Base-by-base conservation (phyloP, 2,797 vertebrate species). In the Myotis pilosus region DNA sequence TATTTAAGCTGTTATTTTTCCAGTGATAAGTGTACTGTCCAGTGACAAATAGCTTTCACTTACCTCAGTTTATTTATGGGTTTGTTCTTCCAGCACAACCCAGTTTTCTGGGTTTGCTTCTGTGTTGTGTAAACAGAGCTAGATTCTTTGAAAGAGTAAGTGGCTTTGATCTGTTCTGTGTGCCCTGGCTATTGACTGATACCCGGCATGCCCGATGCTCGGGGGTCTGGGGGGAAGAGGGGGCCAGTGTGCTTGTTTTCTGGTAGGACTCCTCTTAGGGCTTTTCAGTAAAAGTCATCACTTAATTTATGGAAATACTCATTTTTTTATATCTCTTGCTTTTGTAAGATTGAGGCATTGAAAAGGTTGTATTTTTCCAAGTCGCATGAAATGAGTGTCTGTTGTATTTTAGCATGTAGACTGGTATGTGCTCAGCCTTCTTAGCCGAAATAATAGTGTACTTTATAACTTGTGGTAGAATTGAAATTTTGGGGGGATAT, bases 301-400 rank as follows among this genome's bases (percentile, higher is more conserved):
- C 69, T 91, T 94, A 92, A 80, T n/a, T 90, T 92, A 80, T 0
- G 20, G 83, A 92, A 93, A 64, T 55, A 86, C 20, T 81, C 76
- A 44, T 44, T 76, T 16, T 74, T 95, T 89, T 89, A 41, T 66
- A 69, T 22, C n/a, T n/a, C 11, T 83, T 84, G 72, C 30, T 94
- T 94, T 92, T 89, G n/a, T 38, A 93, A 44, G 19, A 49, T 53
- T 64, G n/a, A 91, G 83, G n/a, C 33, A 76, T 83, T 30, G 57
- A 38, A 41, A 87, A 76, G n/a, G 36, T 87, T 64, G 23, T 9
- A 33, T 69, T 88, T 89, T 55, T 83, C 33, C 83, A 78, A 94
- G 9, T 81, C n/a, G 12, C 17, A 0, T 68, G 53, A 86, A 87
- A 87, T 41, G 33, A 72, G 74, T 66, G 8, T 76, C 5, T 47